phyloP scores from a whole-genome alignment of 2,113 vertebrate genomes.

The Tachysurus vachellii region DNA sequence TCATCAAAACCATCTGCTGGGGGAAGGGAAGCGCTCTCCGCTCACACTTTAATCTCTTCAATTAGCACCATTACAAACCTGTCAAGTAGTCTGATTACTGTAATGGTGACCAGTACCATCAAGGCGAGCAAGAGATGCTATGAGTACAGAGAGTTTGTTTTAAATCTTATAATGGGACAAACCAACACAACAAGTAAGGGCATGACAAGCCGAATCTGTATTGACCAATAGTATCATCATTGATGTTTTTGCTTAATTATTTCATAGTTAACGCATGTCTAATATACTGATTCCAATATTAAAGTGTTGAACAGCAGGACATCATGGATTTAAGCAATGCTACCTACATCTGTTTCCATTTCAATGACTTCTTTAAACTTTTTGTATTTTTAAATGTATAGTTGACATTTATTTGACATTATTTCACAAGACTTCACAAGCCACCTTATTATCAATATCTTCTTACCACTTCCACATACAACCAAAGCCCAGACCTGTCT shows the following conservation, averaged over 20 bases:
- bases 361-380: neutral
- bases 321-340: neutral
- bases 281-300: neutral
- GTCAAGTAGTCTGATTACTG: constrained; percentile 92
- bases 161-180: neutral
- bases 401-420: neutral
- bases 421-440: neutral
- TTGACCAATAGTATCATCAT: neutral
- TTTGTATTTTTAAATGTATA: neutral
- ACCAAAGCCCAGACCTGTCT: neutral
- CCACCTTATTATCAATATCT: neutral
- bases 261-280: neutral
- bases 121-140: constrained; percentile 35
- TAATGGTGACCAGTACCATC: constrained; percentile 81
- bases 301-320: neutral
- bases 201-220: neutral
- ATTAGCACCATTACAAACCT: constrained; percentile 99
- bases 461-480: neutral
- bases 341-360: neutral
- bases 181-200: neutral
- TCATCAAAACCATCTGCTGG: constrained; percentile 99
- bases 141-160: constrained; percentile 4
- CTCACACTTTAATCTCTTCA: constrained; percentile 95
- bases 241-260: neutral
- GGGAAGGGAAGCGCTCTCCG: constrained; percentile 67